Base-by-base conservation (phyloP, 2,113 vertebrate genomes). In the Sinocyclocheilus maitianheensis region DNA sequence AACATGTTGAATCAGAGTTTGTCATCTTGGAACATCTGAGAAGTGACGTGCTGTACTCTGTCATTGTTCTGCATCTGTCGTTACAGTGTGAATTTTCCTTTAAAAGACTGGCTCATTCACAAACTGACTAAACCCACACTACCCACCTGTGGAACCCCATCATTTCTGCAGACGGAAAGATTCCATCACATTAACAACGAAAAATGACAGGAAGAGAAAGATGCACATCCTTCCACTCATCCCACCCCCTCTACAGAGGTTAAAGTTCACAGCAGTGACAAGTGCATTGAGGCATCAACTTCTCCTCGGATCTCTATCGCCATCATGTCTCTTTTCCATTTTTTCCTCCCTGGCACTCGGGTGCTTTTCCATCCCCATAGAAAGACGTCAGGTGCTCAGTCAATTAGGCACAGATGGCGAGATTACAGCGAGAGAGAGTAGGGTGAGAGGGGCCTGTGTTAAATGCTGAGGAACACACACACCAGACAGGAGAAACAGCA, bases 341-440 rank as follows among this genome's bases (percentile, higher is more conserved):
- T 84, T 69, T 81, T 34, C 10, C 79, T 78, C 77, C 43, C 24
- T 60, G 58, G 67, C 81, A 18, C 30, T 48, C 62, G 48, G 58
- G 81, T 82, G 76, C 26, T 69, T 81, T 87, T 86, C 34, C 53
- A 7, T 84, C 67, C 34, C 81, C n/a, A 48, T 65, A 60, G 83
- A 62, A 77, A 84, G 63, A 63, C 51, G 71, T 83, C 72, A 86
- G 71, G 71, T 84, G 53, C 81, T 74, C 80, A 89, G 87, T 88
- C 88, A 87, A 89, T 90, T 90, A 87, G 86, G 87, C 85, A 87
- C 88, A 88, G 88, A 88, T 88, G 87, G 88, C 69, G 40, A 82
- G 85, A 46, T 87, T 89, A 77, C 81, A 84, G 84, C 26, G 77
- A 81, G 78, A 85, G 85, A 26, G 71, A 71, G 63, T 34, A 34